A percentile compares a stretch with the other conserved stretches of the same genome.
Evolutionary conservation across 2,888 invertebrate species (phyloP).

Genomic region (Aspidiotus rigidus): DNA sequence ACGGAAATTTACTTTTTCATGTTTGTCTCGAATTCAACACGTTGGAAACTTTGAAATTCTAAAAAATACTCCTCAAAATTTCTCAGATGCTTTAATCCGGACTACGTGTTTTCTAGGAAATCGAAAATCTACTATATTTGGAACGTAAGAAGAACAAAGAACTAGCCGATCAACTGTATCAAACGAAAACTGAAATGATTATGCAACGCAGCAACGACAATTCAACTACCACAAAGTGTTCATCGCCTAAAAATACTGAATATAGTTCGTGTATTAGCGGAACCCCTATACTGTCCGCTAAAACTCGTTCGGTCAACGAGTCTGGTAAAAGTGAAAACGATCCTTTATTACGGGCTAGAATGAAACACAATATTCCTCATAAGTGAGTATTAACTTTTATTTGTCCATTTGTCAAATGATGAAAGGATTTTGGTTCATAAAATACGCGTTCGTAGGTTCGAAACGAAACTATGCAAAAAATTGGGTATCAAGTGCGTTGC

Average conservation of each 20-base stretch:
- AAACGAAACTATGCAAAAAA: constrained; percentile 30
- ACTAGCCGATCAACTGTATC: constrained; percentile 50
- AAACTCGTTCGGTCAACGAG: constrained; percentile 5
- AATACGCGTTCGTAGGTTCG: constrained; percentile 24
- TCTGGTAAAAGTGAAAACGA: constrained; percentile 12
- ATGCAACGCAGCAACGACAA: constrained; percentile 1
- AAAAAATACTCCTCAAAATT: neutral
- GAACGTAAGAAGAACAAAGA: constrained; percentile 52
- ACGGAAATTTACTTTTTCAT: too few relatives aligned
- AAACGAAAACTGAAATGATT: constrained; percentile 42
- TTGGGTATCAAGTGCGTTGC: constrained; percentile 27
- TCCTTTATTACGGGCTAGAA: neutral
- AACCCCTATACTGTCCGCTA: neutral
- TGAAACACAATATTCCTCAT: constrained; percentile 24
- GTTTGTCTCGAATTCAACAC: too few relatives aligned
- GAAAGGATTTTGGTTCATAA: neutral
- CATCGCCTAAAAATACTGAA: constrained; percentile 18
- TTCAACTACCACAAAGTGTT: constrained; percentile 17
- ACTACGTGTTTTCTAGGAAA: constrained; percentile 44
- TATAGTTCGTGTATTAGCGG: constrained; percentile 12
- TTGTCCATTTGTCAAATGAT: neutral
- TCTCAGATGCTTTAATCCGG: neutral
- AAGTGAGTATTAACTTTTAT: neutral
- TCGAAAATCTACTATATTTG: constrained; percentile 48
- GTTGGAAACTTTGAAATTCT: neutral